Conservation (phyloP, 2,797 vertebrate genomes). For the Anniella stebbinsi region DNA sequence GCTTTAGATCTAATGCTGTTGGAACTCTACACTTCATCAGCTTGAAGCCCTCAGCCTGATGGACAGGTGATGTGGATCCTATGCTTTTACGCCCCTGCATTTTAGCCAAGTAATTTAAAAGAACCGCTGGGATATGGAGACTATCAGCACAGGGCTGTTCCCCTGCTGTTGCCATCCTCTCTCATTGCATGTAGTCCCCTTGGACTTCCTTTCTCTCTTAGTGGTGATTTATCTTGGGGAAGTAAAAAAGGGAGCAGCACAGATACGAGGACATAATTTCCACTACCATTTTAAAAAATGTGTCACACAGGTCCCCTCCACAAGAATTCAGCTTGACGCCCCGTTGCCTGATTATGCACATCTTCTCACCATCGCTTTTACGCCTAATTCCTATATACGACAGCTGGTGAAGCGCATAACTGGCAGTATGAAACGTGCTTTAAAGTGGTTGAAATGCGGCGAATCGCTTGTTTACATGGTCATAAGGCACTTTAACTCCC, state of each 20-base stretch:
- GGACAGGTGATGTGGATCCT: too few species aligned
- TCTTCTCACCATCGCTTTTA: too few species aligned
- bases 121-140: not conserved
- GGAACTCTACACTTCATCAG: not conserved
- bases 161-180: not conserved
- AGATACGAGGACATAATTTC: conserved; percentile 1
- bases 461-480: too few species aligned
- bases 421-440: too few species aligned
- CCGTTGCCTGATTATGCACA: too few species aligned
- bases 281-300: not conserved
- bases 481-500: too few species aligned
- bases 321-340: too few species aligned
- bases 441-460: too few species aligned
- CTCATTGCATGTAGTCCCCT: not conserved
- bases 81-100: not conserved
- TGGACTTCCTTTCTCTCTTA: not conserved
- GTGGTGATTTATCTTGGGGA: conserved; percentile 2
- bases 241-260: conserved; percentile 10
- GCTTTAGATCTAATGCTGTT: not conserved
- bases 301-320: too few species aligned
- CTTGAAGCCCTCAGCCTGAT: not conserved
- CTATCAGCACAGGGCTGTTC: not conserved
- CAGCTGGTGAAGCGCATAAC: too few species aligned
- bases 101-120: not conserved
- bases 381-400: too few species aligned